Evolutionary conservation across 2,888 invertebrate genomes (phyloP).

Genomic region (Machimus atricapillus): DNA sequence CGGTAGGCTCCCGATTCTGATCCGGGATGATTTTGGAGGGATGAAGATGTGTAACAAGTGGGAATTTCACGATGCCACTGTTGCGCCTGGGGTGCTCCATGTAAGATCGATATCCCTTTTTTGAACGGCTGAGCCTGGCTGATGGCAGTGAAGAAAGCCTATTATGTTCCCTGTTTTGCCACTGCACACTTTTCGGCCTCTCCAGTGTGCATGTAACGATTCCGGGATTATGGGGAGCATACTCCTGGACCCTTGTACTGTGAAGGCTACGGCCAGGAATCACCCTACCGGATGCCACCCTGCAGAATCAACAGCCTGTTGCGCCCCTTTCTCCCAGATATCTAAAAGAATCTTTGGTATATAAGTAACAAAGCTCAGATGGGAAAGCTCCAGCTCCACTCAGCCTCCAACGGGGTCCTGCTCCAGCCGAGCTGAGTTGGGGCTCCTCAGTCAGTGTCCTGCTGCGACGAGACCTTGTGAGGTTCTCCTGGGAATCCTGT

Average conservation of each 20-base stretch:
- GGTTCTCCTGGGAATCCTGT: neutral
- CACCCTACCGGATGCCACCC: neutral
- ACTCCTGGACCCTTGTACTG: neutral
- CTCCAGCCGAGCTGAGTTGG: neutral
- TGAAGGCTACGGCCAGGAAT: neutral
- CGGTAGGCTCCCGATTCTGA: neutral
- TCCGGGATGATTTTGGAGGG: neutral
- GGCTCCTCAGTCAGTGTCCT: constrained; percentile 14
- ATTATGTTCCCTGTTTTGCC: constrained; percentile 3
- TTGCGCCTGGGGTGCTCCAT: neutral
- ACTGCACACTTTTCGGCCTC: constrained; percentile 1
- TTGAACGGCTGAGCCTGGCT: neutral
- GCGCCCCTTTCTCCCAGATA: neutral
- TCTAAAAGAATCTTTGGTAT: neutral
- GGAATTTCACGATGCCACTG: neutral
- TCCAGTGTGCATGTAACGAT: neutral
- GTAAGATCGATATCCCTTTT: constrained; percentile 33
- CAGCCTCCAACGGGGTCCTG: neutral
- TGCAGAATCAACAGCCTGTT: constrained; percentile 23
- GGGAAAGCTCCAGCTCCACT: neutral
- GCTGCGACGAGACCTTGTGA: neutral
- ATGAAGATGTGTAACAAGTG: constrained; percentile 27
- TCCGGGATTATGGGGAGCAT: neutral
- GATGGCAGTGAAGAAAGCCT: constrained; percentile 19
- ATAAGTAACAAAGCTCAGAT: neutral